Evolutionary conservation across 1,140 invertebrate genomes (phyloP).

Genomic region (Venustaconcha ellipsiformis): DNA sequence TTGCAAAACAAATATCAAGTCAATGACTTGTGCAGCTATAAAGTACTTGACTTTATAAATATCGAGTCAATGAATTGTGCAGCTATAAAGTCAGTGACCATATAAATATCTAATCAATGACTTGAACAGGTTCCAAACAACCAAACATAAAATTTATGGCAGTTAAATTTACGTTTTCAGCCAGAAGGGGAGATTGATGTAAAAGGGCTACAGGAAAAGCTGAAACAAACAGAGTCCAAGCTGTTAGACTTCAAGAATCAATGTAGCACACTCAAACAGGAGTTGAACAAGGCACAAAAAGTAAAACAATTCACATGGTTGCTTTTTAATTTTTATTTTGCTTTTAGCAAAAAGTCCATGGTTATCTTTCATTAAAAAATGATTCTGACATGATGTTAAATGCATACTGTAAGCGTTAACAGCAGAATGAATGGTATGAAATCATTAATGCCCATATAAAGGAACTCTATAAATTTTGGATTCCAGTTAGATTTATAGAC

Average conservation of each 20-base stretch:
- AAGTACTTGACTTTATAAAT: neutral
- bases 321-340: neutral
- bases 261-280: constrained; percentile 60
- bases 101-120: neutral
- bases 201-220: constrained; percentile 63
- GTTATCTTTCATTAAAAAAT: neutral
- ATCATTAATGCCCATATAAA: too few relatives aligned
- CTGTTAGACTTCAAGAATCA: constrained; percentile 64
- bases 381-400: too few relatives aligned
- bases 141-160: neutral
- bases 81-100: neutral
- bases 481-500: too few relatives aligned
- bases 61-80: neutral
- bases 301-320: constrained; percentile 33
- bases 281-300: constrained; percentile 66
- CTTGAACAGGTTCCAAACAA: neutral
- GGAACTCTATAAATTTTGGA: too few relatives aligned
- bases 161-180: constrained; percentile 21
- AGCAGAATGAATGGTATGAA: too few relatives aligned
- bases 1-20: too few relatives aligned
- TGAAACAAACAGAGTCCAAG: constrained; percentile 62
- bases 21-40: neutral
- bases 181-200: constrained; percentile 55
- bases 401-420: too few relatives aligned
- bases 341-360: neutral